These are phyloP conservation scores for Oscheius myriophilus DNA, from an alignment of 2,888 invertebrate species.

Conservation along the genomic window DNA sequence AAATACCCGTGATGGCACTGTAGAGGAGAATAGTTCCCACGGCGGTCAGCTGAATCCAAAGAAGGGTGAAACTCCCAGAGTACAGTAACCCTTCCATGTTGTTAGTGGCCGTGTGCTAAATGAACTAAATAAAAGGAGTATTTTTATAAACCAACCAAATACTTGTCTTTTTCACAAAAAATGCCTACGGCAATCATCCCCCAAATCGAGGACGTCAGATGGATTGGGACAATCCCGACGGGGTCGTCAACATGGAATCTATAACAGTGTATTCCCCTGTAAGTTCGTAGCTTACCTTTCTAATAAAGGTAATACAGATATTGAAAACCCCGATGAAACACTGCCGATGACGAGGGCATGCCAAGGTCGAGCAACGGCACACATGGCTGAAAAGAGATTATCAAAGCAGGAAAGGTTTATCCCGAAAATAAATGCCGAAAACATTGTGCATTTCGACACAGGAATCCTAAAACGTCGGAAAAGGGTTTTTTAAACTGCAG, in stretches of 20 bases:
- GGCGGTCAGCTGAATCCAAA: conserved; percentile 70
- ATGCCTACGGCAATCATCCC: conserved; percentile 72
- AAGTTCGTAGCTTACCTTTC: conserved; percentile 34
- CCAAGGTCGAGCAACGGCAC: conserved; percentile 64
- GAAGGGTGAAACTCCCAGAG: conserved; percentile 62
- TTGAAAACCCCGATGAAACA: conserved; percentile 55
- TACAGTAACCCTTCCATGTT: conserved; percentile 51
- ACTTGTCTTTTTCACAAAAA: conserved; percentile 68
- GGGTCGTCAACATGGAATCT: conserved; percentile 57
- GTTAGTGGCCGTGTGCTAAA: conserved; percentile 46
- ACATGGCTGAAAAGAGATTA: conserved; percentile 44
- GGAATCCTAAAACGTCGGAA: too few relatives aligned
- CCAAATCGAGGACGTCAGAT: conserved; percentile 64
- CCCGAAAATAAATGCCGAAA: too few relatives aligned
- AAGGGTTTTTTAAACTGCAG: too few relatives aligned
- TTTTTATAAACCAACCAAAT: conserved; percentile 55
- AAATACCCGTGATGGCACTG: conserved; percentile 63
- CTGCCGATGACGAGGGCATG: conserved; percentile 60
- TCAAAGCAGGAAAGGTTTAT: too few relatives aligned
- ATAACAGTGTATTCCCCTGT: not conserved
- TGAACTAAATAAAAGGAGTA: not conserved
- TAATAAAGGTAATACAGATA: conserved; percentile 54
- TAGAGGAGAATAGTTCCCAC: conserved; percentile 66
- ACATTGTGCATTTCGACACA: too few relatives aligned
- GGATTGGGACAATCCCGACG: conserved; percentile 63